Base-by-base conservation (phyloP, 2,888 invertebrate genomes). In the Drosophila algonquin region DNA sequence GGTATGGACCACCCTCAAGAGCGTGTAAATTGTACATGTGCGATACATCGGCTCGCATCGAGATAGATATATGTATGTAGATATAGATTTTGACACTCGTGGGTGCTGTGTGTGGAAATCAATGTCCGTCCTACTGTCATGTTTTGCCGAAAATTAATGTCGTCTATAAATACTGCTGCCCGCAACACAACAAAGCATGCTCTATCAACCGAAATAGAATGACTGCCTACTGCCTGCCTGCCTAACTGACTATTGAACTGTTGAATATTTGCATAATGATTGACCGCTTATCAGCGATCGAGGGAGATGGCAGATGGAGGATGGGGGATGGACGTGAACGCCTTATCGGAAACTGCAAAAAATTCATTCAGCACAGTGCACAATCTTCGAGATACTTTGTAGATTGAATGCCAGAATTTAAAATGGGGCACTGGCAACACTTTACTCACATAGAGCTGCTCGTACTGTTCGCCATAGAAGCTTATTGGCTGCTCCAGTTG, bases 381-480 rank as follows among this genome's bases (percentile, higher is more conserved):
- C 73, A 70, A 68, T 73, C 47, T 54, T 7, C 27, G n/a, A 44
- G 61, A 21, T 57, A 60, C 63, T 62, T 74, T 75, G 75, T 65
- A 56, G 44, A 21, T 8, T n/a, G 14, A 68, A 56, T 21, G 45
- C 16, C 35, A 18, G 58, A 44, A 18, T 50, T 16, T 27, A 14
- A 69, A 44, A 18, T 12, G 16, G 30, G 12, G n/a, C 40, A 32
- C 32, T 10, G 35, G 1, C 14, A 4, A 35, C 12, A 35, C 35
- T 52, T 44, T 73, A 97, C 98, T 97, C 93, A 98, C 98, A 92
- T 94, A 98, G 87, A 98, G 93, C 44, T 94, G 94, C 63, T 95
- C 94, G 91, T 96, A 97, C 73, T 93, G 93, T 78, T 95, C 95
- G 79, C 96, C 96, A 91, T 95, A 98, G 93, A 97, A 97, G 56